Percentiles rank a stretch among this genome's conserved stretches.
These are phyloP conservation scores for Tuta absoluta DNA, from an alignment of 2,888 invertebrate species.

Conservation along the genomic window DNA sequence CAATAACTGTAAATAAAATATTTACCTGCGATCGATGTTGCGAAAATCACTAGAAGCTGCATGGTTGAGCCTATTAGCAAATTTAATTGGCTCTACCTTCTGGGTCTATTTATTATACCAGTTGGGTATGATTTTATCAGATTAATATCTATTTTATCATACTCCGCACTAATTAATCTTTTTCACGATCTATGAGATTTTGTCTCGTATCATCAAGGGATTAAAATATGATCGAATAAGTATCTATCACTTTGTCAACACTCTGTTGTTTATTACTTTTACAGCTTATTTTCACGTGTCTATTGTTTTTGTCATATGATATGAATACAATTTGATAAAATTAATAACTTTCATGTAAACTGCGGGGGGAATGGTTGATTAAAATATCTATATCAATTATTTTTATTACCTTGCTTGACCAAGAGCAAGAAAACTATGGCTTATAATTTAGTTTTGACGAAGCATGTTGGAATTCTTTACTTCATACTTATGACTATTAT, in stretches of 20 bases:
- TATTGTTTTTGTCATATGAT: too few relatives aligned
- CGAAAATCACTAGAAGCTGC: constrained; percentile 48
- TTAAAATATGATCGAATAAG: neutral
- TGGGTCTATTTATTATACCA: constrained; percentile 5
- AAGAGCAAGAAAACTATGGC: too few relatives aligned
- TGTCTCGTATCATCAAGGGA: neutral
- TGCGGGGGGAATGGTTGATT: too few relatives aligned
- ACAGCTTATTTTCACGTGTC: too few relatives aligned
- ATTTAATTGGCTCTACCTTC: neutral
- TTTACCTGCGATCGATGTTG: constrained; percentile 48
- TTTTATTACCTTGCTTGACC: too few relatives aligned
- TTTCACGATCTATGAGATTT: neutral
- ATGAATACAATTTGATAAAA: too few relatives aligned
- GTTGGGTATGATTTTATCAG: neutral
- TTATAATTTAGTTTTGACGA: too few relatives aligned
- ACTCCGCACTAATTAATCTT: neutral
- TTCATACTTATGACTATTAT: too few relatives aligned
- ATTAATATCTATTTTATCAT: neutral
- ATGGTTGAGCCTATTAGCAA: constrained; percentile 37
- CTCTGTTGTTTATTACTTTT: neutral
- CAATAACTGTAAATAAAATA: constrained; percentile 30
- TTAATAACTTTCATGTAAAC: too few relatives aligned
- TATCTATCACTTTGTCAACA: neutral
- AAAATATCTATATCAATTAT: too few relatives aligned
- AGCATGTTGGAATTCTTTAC: too few relatives aligned